Percentiles rank a stretch among this genome's conserved stretches.
phyloP scores from a whole-genome alignment of 2,113 vertebrate species.

The Empidonax traillii region DNA sequence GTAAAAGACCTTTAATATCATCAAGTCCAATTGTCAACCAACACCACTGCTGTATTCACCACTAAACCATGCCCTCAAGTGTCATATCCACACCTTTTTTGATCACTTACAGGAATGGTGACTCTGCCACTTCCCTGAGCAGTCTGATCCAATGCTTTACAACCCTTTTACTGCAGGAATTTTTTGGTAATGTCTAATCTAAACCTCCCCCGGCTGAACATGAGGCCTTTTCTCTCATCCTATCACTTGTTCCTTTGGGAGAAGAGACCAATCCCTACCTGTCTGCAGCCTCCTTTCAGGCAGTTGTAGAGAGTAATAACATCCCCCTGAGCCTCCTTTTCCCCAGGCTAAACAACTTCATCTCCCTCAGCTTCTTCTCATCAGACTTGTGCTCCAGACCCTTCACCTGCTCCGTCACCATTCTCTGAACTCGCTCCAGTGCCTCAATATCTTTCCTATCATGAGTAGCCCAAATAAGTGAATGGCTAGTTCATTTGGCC shows the following conservation, averaged over 20 bases:
- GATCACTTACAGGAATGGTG: neutral
- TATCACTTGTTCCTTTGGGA: neutral
- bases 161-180: neutral
- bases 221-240: neutral
- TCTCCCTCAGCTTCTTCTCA: neutral
- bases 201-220: neutral
- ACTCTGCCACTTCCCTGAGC: neutral
- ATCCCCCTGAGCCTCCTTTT: neutral
- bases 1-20: neutral
- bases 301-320: neutral
- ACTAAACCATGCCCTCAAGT: neutral
- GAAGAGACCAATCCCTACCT: neutral
- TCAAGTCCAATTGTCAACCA: neutral
- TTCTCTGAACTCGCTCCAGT: neutral
- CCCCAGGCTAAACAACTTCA: neutral
- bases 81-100: neutral
- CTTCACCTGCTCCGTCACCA: neutral
- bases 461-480: neutral
- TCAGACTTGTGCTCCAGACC: neutral
- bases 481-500: neutral
- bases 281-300: neutral
- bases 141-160: neutral
- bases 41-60: neutral
- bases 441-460: neutral
- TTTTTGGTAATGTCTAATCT: neutral